Evolutionary conservation across 2,797 vertebrate genomes (phyloP).

Genomic region (Cynopterus sphinx): DNA sequence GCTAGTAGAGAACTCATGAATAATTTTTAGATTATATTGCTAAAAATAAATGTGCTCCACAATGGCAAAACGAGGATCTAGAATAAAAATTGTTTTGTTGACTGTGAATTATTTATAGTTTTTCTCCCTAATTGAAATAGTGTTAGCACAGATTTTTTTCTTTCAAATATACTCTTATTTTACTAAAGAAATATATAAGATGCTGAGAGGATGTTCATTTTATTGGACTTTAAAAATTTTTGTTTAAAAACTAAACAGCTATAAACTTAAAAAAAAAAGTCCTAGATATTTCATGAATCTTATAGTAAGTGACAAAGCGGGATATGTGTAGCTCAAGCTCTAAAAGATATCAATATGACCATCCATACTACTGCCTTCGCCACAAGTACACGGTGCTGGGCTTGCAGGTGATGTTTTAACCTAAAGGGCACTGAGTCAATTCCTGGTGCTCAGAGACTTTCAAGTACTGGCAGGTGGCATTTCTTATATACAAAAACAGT

Average conservation of each 20-base stretch:
- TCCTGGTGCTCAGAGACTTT: slow-evolving; percentile 53
- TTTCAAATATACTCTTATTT: not conserved
- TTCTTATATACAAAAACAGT: slow-evolving; percentile 64
- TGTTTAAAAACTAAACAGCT: slow-evolving; percentile 10
- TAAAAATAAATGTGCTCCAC: slow-evolving; percentile 8
- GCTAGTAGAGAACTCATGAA: not conserved
- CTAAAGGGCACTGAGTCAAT: slow-evolving; percentile 27
- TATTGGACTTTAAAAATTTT: not conserved
- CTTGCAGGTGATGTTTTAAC: slow-evolving; percentile 34
- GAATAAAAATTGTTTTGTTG: slow-evolving; percentile 9
- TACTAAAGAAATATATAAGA: not conserved
- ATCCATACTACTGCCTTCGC: not conserved
- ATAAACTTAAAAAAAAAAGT: not conserved
- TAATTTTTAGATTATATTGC: slow-evolving; percentile 10
- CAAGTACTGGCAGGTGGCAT: slow-evolving; percentile 61
- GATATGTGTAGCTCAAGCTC: not conserved
- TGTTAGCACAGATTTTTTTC: not conserved
- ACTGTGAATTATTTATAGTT: not conserved
- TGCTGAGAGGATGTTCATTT: not conserved
- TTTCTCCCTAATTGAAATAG: not conserved
- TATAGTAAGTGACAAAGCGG: not conserved
- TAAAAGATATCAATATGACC: not conserved
- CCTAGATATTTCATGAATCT: slow-evolving; percentile 1
- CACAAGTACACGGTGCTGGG: not conserved
- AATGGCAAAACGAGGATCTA: slow-evolving; percentile 7